Percentiles rank a stretch among this genome's conserved stretches.
phyloP scores from a whole-genome alignment of 1,140 invertebrate species.

The Drosophila orosa region DNA sequence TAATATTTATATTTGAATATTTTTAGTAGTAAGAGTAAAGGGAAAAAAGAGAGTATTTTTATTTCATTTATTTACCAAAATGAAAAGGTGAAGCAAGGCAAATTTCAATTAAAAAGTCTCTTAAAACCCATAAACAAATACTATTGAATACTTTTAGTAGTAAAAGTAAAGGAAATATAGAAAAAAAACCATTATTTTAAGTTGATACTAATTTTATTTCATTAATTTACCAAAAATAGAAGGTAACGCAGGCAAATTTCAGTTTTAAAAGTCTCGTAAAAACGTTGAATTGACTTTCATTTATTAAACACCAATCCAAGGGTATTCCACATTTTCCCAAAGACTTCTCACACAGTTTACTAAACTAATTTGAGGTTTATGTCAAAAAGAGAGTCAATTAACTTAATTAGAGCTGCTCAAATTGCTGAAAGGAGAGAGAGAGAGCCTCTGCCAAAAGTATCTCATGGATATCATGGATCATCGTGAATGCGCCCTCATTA shows the following conservation, averaged over 20 bases:
- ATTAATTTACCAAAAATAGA: accelerated
- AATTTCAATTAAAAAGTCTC: not conserved
- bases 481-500: constrained; percentile 24
- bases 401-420: constrained; percentile 24
- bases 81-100: not conserved
- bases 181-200: too few relatives aligned
- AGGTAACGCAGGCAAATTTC: not conserved
- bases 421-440: constrained; percentile 11
- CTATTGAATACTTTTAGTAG: accelerated
- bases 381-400: constrained; percentile 25
- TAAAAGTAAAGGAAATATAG: too few relatives aligned
- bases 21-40: not conserved
- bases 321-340: not conserved
- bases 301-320: not conserved
- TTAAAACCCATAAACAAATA: not conserved
- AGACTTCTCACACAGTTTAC: not conserved
- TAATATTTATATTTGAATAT: not conserved
- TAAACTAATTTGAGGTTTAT: constrained; percentile 17
- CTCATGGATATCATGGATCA: constrained; percentile 10
- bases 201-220: not conserved
- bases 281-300: not conserved
- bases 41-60: not conserved
- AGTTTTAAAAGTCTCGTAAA: not conserved
- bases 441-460: constrained; percentile 1
- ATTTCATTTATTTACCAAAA: accelerated